Percentiles rank a stretch among this genome's conserved stretches.
Evolutionary conservation across 2,113 vertebrate genomes (phyloP).

Genomic region (Toxostoma redivivum): DNA sequence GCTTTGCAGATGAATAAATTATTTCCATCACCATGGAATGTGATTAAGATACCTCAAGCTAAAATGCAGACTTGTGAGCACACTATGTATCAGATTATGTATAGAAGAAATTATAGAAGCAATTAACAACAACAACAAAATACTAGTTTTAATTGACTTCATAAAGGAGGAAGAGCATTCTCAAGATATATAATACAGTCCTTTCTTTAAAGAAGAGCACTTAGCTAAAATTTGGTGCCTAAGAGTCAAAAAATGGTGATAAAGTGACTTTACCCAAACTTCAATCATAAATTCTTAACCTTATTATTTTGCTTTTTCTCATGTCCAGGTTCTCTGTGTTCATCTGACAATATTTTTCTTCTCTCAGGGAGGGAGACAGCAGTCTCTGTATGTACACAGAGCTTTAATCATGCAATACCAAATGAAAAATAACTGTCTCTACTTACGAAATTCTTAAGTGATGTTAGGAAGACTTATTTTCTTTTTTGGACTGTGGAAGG

Average conservation of each 20-base stretch:
- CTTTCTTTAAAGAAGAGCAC: neutral
- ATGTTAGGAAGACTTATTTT: neutral
- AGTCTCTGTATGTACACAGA: neutral
- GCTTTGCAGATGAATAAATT: neutral
- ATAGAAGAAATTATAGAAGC: neutral
- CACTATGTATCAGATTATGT: neutral
- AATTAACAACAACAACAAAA: neutral
- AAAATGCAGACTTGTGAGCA: neutral
- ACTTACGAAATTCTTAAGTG: neutral
- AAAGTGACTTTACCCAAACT: fast-evolving
- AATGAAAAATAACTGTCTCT: neutral
- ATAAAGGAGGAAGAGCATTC: neutral
- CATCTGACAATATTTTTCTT: neutral
- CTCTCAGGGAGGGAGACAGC: neutral
- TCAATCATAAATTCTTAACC: neutral
- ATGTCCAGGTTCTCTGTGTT: neutral
- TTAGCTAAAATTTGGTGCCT: neutral
- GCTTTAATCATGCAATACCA: neutral
- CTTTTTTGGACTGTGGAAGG: neutral
- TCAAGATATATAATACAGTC: neutral
- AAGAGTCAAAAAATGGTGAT: neutral
- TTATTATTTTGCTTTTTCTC: neutral
- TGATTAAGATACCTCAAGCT: neutral
- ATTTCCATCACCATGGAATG: neutral
- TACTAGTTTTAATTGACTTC: neutral